phyloP scores from a whole-genome alignment of 2,113 vertebrate genomes.

The Chionodraco myersi region DNA sequence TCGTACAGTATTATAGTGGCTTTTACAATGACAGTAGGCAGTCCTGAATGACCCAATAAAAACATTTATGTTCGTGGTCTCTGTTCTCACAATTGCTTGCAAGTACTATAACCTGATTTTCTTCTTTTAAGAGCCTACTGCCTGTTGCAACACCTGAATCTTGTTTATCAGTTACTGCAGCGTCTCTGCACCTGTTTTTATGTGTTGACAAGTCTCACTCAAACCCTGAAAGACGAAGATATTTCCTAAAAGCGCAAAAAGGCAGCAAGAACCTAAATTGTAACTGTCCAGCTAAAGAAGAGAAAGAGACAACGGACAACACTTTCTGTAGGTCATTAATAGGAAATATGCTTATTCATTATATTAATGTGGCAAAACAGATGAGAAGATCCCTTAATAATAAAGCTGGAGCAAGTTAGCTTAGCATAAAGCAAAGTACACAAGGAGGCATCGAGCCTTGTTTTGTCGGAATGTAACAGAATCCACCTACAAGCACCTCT shows the following conservation, averaged over 20 bases:
- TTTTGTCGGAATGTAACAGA: not conserved
- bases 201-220: not conserved
- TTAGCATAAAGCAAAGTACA: not conserved
- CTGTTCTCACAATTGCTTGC: constrained; percentile 7
- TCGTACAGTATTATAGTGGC: not conserved
- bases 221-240: not conserved
- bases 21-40: constrained; percentile 7
- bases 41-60: not conserved
- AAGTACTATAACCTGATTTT: constrained; percentile 6
- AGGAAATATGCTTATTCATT: not conserved
- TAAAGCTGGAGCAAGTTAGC: not conserved
- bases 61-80: not conserved
- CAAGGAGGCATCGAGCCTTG: not conserved
- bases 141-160: constrained; percentile 12
- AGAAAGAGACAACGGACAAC: not conserved
- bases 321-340: not conserved
- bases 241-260: not conserved
- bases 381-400: not conserved
- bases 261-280: not conserved
- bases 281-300: too few species aligned
- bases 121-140: constrained; percentile 7
- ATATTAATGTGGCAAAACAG: not conserved
- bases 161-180: not conserved
- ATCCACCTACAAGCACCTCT: not conserved
- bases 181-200: constrained; percentile 6